Conservation (phyloP, 2,888 invertebrate species). For the Limnephilus marmoratus region DNA sequence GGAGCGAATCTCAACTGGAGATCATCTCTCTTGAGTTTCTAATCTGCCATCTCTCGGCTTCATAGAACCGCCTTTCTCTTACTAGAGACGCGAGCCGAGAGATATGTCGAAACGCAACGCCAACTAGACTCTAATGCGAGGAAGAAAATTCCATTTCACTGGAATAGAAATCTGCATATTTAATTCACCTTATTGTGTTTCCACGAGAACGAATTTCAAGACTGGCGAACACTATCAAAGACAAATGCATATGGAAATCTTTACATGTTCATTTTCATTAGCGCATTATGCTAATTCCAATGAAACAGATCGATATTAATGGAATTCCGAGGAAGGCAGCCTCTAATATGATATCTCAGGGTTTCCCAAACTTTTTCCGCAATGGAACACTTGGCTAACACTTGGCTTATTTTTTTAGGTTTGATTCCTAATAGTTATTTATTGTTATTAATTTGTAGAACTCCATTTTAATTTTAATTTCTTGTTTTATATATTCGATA, state of each 20-base stretch:
- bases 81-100: background rate
- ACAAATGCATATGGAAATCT: background rate
- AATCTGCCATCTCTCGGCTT: constrained; percentile 42
- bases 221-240: background rate
- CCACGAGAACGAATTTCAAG: background rate
- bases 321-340: background rate
- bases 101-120: constrained; percentile 24
- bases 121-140: too few relatives aligned
- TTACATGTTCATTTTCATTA: background rate
- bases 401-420: too few relatives aligned
- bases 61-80: constrained; percentile 51
- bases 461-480: too few relatives aligned
- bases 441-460: too few relatives aligned
- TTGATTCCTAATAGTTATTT: too few relatives aligned
- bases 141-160: constrained; percentile 22
- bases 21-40: constrained; percentile 37
- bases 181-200: background rate
- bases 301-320: background rate
- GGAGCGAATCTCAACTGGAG: constrained; percentile 37
- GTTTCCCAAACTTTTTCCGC: too few relatives aligned
- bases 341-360: background rate
- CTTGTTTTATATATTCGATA: too few relatives aligned
- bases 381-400: too few relatives aligned
- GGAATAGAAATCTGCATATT: constrained; percentile 37
- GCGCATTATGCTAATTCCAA: background rate